A percentile compares a stretch with the other conserved stretches of the same genome.
phyloP scores from a whole-genome alignment of 2,888 invertebrate genomes.

The Brenthis hecate region DNA sequence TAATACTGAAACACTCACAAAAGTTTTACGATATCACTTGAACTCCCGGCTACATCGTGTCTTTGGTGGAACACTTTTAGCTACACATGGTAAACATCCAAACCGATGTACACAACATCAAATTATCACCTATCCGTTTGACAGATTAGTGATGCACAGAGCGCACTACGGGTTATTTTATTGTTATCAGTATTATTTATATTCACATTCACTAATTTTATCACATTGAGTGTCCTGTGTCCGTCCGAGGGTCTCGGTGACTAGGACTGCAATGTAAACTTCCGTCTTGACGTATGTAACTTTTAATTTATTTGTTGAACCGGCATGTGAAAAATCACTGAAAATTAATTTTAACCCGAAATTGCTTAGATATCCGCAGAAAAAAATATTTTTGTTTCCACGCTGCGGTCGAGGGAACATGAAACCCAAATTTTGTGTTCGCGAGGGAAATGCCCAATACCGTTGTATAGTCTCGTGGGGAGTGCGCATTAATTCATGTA shows the following conservation, averaged over 20 bases:
- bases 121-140: conserved; percentile 64
- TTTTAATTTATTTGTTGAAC: conserved; percentile 60
- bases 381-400: conserved; percentile 56
- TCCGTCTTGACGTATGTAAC: conserved; percentile 56
- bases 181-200: conserved; percentile 34
- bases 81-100: conserved; percentile 69
- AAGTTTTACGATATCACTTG: conserved; percentile 31
- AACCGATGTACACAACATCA: conserved; percentile 54
- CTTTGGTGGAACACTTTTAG: conserved; percentile 53
- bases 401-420: conserved; percentile 70
- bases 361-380: conserved; percentile 40
- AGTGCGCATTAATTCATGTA: conserved; percentile 80
- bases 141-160: conserved; percentile 55
- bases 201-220: conserved; percentile 31
- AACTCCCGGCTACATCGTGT: conserved; percentile 67
- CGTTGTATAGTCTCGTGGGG: conserved; percentile 83
- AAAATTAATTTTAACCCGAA: conserved; percentile 39
- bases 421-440: conserved; percentile 81
- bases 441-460: conserved; percentile 82
- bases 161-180: conserved; percentile 40
- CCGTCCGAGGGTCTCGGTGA: conserved; percentile 33
- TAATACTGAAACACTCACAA: conserved; percentile 18
- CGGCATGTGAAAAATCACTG: conserved; percentile 48
- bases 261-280: conserved; percentile 50
- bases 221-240: conserved; percentile 25